Evolutionary conservation across 2,113 vertebrate species (phyloP), one percentile per base, ranked within the genome.

Genomic region (Hiodon tergisus): DNA sequence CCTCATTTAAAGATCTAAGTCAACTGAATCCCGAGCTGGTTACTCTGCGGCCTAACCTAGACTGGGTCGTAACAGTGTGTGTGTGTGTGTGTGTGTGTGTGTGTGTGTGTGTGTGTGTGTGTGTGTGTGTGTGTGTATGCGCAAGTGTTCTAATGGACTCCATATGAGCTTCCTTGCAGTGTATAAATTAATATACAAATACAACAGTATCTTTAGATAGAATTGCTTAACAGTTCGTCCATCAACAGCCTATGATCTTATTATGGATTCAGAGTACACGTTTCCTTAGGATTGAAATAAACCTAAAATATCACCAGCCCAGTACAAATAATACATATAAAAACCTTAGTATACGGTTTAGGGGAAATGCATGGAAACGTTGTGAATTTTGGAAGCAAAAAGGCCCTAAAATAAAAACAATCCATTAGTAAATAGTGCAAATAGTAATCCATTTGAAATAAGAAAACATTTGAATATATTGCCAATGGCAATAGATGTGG

Each of bases 101-200:
- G 31, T 31, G 31, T 31, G 31, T 31, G 31, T 31, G 31, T 31
- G 31, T 31, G 31, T 31, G 31, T 31, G 31, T 31, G 31, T 31
- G 31, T 31, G 31, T 31, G 31, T 31, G 31, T 31, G 31, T 31
- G 31, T 31, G 31, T 31, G 31, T 31, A 31, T 31, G 31, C 2
- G 53, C 68, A 54, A 50, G 58, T 71, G 69, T 66, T 52, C 70
- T 72, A 65, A 77, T 59, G 54, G 31, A 16, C 69, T 73, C 71
- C 76, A 78, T 73, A 73, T 78, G 76, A 63, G 71, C 17, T 58
- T 55, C 53, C 71, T 73, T 71, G 71, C 76, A 74, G 58, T 48
- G 48, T 54, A 55, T 69, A 77, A 31, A 31, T 13, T 62, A 67
- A 31, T 59, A 58, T 65, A 7, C 13, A 59, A 60, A 14, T 16